These are phyloP conservation scores for Agrilus planipennis DNA, from an alignment of 1,140 invertebrate genomes.

Conservation along the genomic window DNA sequence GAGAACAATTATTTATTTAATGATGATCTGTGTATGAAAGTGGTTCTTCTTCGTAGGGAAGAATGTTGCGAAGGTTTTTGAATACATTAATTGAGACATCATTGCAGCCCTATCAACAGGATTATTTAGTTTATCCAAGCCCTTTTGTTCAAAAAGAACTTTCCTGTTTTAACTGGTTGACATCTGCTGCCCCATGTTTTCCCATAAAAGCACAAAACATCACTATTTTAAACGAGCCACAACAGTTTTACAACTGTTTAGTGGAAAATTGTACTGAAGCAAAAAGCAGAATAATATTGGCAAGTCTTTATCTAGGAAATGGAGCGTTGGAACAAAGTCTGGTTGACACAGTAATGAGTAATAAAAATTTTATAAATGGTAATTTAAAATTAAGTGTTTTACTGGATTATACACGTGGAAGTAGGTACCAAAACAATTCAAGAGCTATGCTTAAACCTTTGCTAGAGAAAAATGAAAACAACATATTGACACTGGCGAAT, in stretches of 20 bases:
- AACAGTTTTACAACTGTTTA: constrained; percentile 62
- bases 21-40: no score
- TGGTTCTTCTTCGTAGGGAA: background rate
- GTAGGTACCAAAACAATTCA: constrained; percentile 67
- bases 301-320: constrained; percentile 89
- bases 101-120: constrained; percentile 11
- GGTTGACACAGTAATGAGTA: constrained; percentile 50
- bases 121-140: constrained; percentile 16
- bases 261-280: constrained; percentile 58
- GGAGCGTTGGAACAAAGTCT: constrained; percentile 73
- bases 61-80: constrained; percentile 27
- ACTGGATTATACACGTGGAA: constrained; percentile 83
- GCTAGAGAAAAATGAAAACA: constrained; percentile 41
- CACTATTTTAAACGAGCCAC: constrained; percentile 59
- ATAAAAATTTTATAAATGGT: constrained; percentile 39
- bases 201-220: constrained; percentile 56
- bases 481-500: no score
- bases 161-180: constrained; percentile 46
- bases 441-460: constrained; percentile 65
- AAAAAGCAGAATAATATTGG: constrained; percentile 68
- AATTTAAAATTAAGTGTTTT: constrained; percentile 71
- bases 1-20: no score
- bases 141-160: constrained; percentile 29
- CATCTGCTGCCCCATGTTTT: constrained; percentile 56
- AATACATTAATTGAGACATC: constrained; percentile 23